Conservation (phyloP, 2,888 invertebrate species). For the Nipponacmea schrenckii region DNA sequence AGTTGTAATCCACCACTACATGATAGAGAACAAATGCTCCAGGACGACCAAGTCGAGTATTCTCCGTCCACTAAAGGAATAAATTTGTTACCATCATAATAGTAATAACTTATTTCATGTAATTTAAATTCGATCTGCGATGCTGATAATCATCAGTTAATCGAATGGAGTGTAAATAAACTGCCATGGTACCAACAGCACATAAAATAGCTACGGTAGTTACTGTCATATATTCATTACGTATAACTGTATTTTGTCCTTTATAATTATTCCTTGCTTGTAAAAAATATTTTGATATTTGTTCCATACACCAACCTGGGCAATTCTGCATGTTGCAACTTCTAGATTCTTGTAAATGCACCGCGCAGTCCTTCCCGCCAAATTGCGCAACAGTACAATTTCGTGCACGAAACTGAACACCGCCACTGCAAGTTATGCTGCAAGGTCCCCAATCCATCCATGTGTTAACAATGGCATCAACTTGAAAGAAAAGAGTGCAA, state of each 20-base stretch:
- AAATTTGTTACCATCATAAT: background rate
- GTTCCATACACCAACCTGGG: constrained; percentile 48
- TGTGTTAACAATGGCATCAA: constrained; percentile 54
- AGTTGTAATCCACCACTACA: constrained; percentile 55
- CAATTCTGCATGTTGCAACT: constrained; percentile 56
- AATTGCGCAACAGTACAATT: constrained; percentile 46
- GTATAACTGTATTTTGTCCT: no score
- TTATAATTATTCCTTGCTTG: no score
- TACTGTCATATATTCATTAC: no score
- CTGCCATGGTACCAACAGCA: no score
- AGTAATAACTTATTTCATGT: background rate
- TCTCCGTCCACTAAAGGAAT: constrained; percentile 54
- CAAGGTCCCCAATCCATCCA: constrained; percentile 59
- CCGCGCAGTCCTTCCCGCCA: constrained; percentile 55
- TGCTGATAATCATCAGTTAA: no score
- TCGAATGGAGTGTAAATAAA: no score
- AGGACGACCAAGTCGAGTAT: constrained; percentile 50
- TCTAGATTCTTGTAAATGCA: constrained; percentile 36
- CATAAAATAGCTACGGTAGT: no score
- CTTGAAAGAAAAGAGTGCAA: constrained; percentile 36
- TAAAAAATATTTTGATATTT: no score
- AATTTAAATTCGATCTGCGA: no score
- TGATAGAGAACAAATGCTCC: constrained; percentile 49
- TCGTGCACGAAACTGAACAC: constrained; percentile 44
- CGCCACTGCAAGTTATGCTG: constrained; percentile 58